Evolutionary conservation across 2,113 vertebrate species (phyloP), one percentile per base, ranked within the genome.

Genomic region (Osmerus eperlanus): DNA sequence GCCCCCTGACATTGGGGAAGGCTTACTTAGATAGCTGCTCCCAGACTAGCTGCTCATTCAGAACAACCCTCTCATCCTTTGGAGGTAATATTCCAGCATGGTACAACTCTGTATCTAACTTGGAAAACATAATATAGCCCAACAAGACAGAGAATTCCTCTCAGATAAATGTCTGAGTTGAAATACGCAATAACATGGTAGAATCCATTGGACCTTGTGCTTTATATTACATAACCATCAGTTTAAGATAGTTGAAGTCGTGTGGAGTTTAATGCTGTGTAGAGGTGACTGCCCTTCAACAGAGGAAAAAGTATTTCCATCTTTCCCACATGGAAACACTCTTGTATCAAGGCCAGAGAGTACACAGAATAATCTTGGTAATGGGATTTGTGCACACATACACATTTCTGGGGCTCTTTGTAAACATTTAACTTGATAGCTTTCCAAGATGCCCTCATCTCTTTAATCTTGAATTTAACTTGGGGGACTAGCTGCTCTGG

Each of bases 391-490:
- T 74, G 55, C 51, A 77, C 80, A 81, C 70, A 72, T 68, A 71
- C 72, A 80, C 68, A 78, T 79, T 78, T 80, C 71, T 83, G 77
- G 19, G 64, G 75, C 78, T 81, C 82, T 90, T 86, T 87, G 86
- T 88, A 89, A 89, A 91, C 87, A 88, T 87, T 88, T 78, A 78
- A 85, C 81, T 85, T 76, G 88, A 88, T 89, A 87, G 84, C 83
- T 86, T 83, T 81, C 83, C 82, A 83, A 85, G 88, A 89, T 88
- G 82, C 79, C 85, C 83, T 82, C 64, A 8, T 74, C 54, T 47
- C 66, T 86, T 90, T 91, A 71, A 90, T 91, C 87, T 85, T 70
- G 66, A 81, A 72, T 84, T 75, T 78, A 54, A 61, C 78, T 81
- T 56, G 8, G 71, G 74, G 80, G 84, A 61, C 11, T 32, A 41